Evolutionary conservation across 2,797 vertebrate genomes (phyloP).

Genomic region (Pitangus sulphuratus): DNA sequence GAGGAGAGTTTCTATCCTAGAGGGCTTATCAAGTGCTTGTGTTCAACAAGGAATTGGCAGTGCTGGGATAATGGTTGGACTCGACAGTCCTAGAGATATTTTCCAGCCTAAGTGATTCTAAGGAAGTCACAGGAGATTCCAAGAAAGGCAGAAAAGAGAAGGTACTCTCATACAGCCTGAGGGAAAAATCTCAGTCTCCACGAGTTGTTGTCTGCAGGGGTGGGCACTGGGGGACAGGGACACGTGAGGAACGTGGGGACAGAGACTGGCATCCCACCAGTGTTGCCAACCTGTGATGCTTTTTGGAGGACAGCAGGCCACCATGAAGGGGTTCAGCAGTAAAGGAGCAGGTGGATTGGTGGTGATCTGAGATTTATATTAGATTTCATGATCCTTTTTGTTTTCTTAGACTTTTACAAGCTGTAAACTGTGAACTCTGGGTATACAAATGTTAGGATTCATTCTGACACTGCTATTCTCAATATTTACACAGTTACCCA

Average conservation of each 20-base stretch:
- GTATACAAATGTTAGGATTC: not conserved
- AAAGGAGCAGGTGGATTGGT: not conserved
- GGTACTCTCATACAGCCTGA: not conserved
- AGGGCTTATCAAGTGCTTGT: not conserved
- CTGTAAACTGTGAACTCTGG: not conserved
- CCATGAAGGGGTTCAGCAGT: not conserved
- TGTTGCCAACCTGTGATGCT: rapidly evolving
- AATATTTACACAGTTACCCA: not conserved
- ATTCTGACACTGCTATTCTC: not conserved
- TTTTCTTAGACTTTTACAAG: not conserved
- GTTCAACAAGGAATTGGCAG: not conserved
- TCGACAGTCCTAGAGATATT: not conserved
- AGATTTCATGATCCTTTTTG: not conserved
- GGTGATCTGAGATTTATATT: not conserved
- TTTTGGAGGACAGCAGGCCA: not conserved
- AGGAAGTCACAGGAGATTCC: not conserved
- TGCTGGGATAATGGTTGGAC: not conserved
- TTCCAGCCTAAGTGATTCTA: not conserved
- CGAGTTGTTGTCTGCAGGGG: not conserved
- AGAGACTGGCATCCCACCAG: not conserved
- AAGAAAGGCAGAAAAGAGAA: not conserved
- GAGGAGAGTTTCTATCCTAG: not conserved
- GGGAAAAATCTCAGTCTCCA: not conserved
- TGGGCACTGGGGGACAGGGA: not conserved
- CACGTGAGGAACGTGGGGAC: rapidly evolving